Conservation (phyloP, 2,113 vertebrate genomes). For the Aegotheles bennettii region DNA sequence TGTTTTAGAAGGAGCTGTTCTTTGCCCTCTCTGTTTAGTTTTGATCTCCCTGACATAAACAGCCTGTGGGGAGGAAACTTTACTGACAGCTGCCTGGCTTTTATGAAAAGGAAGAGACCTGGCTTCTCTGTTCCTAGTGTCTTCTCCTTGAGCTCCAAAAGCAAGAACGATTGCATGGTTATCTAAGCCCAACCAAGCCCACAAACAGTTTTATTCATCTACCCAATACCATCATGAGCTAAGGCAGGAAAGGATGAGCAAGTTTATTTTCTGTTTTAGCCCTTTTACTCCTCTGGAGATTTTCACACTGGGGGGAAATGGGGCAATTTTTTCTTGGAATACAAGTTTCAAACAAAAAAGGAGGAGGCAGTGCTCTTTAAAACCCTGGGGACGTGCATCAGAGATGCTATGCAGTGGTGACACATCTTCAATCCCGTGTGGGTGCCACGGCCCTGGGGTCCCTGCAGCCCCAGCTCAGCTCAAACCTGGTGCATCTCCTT, state of each 20-base stretch:
- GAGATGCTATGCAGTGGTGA: not conserved
- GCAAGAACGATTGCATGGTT: not conserved
- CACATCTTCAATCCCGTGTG: accelerated
- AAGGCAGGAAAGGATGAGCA: not conserved
- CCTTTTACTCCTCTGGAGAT: not conserved
- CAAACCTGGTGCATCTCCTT: not conserved
- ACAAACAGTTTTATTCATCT: not conserved
- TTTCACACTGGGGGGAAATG: not conserved
- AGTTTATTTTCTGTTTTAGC: not conserved
- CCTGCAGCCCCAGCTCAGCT: not conserved
- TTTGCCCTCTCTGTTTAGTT: not conserved
- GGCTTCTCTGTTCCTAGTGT: not conserved
- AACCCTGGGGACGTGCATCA: not conserved
- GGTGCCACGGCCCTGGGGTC: not conserved
- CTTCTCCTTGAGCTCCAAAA: not conserved
- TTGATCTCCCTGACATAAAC: not conserved
- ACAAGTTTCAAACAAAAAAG: not conserved
- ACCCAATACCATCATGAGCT: not conserved
- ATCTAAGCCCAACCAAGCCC: not conserved
- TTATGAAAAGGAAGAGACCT: not conserved
- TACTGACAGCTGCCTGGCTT: not conserved
- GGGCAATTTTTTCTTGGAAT: not conserved
- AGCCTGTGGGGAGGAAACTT: not conserved
- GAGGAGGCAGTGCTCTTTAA: not conserved
- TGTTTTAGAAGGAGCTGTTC: slow-evolving; percentile 25